A percentile compares a stretch with the other conserved stretches of the same genome.
phyloP scores from a whole-genome alignment of 2,797 vertebrate genomes.

The Tauraco hartlaubi region DNA sequence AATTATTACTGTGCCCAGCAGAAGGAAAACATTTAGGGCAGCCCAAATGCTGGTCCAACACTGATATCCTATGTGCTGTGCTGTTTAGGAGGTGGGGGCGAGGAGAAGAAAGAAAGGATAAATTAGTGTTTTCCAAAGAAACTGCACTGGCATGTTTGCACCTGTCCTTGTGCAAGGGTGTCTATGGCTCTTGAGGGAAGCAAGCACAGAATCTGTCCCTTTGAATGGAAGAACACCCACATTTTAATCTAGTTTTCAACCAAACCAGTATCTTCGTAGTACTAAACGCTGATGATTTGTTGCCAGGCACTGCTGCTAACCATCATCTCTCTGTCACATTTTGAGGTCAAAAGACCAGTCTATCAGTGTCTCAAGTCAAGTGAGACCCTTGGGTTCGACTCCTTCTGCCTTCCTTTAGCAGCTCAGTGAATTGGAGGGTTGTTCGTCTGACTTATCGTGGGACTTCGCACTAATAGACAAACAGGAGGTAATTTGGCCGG shows the following conservation, averaged over 20 bases:
- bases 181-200: neutral
- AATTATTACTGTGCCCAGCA: neutral
- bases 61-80: neutral
- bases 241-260: slow-evolving; percentile 4
- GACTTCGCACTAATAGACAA: no score
- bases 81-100: neutral
- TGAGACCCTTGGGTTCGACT: no score
- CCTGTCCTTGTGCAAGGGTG: neutral
- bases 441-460: no score
- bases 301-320: slow-evolving; percentile 33
- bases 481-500: no score
- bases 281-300: neutral
- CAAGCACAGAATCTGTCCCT: neutral
- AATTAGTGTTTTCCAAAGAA: neutral
- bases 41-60: neutral
- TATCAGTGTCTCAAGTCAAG: no score
- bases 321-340: neutral
- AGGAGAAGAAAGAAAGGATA: neutral
- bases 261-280: neutral
- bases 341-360: no score
- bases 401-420: no score
- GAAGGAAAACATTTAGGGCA: neutral
- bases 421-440: no score
- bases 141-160: neutral
- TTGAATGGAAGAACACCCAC: neutral